These are phyloP conservation scores for Stigmatopora argus DNA, from an alignment of 2,113 vertebrate species.

Conservation along the genomic window DNA sequence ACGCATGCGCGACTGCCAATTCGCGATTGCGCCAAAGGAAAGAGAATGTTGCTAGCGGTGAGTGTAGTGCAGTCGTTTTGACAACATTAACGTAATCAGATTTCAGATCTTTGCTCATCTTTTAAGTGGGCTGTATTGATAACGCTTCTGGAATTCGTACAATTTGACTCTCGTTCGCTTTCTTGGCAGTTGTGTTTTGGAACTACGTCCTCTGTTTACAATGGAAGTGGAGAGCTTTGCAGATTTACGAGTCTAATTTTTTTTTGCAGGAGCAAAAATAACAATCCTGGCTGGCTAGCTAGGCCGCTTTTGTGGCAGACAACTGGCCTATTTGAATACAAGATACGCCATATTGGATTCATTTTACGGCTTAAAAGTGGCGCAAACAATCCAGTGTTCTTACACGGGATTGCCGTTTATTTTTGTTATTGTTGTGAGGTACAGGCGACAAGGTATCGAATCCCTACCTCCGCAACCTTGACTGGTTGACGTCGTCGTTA, in stretches of 20 bases:
- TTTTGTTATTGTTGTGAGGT: constrained; percentile 8
- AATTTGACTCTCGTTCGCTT: constrained; percentile 14
- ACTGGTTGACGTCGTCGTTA: constrained; percentile 53
- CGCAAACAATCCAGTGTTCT: background rate
- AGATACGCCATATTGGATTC: constrained; percentile 6
- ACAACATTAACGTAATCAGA: constrained; percentile 69
- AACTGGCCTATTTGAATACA: constrained; percentile 10
- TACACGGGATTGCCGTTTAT: background rate
- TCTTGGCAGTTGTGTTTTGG: background rate
- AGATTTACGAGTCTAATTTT: constrained; percentile 55
- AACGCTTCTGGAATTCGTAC: constrained; percentile 5
- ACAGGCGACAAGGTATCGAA: constrained; percentile 19
- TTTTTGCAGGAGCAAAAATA: constrained; percentile 64
- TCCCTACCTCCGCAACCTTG: constrained; percentile 62
- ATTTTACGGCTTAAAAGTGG: background rate
- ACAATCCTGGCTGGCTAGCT: constrained; percentile 71
- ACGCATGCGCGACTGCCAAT: constrained; percentile 62
- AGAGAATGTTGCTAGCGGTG: constrained; percentile 69
- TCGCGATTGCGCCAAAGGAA: constrained; percentile 72
- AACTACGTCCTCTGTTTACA: constrained; percentile 36
- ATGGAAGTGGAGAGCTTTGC: constrained; percentile 64
- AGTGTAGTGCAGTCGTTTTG: constrained; percentile 59
- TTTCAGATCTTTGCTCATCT: constrained; percentile 32
- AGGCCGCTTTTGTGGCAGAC: constrained; percentile 51
- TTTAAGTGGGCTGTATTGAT: constrained; percentile 24